A percentile compares a stretch with the other conserved stretches of the same genome.
phyloP scores from a whole-genome alignment of 2,888 invertebrate species.

The Nomada goodeniana region DNA sequence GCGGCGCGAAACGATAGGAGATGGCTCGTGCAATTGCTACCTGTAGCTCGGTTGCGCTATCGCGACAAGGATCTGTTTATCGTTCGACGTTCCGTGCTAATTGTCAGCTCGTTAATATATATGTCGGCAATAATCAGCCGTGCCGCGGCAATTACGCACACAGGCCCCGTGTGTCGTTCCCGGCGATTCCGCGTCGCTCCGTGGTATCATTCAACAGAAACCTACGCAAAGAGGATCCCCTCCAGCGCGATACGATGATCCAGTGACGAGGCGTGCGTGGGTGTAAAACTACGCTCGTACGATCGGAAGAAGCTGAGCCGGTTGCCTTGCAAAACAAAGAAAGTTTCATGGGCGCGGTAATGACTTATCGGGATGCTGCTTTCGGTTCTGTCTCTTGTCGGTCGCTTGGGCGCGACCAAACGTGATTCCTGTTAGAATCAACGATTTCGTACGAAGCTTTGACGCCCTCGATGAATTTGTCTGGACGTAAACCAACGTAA shows the following conservation, averaged over 20 bases:
- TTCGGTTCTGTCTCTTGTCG: slow-evolving; percentile 11
- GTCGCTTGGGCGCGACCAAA: not conserved
- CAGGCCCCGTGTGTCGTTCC: not conserved
- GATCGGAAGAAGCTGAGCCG: slow-evolving; percentile 35
- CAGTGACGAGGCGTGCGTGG: slow-evolving; percentile 46
- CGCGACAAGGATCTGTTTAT: not conserved
- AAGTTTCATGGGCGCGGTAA: slow-evolving; percentile 58
- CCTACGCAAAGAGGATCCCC: slow-evolving; percentile 40
- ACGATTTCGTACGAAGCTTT: slow-evolving; percentile 4
- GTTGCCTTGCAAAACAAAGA: slow-evolving; percentile 42
- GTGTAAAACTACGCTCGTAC: slow-evolving; percentile 48
- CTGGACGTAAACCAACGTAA: slow-evolving; percentile 19
- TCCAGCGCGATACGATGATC: slow-evolving; percentile 37
- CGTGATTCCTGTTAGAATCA: not conserved
- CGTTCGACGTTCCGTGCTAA: slow-evolving; percentile 7
- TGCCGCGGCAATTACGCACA: slow-evolving; percentile 26
- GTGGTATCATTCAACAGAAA: slow-evolving; percentile 41
- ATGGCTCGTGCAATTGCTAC: not conserved
- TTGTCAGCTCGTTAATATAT: slow-evolving; percentile 39
- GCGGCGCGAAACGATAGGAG: not conserved
- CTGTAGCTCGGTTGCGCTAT: not conserved
- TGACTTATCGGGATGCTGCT: slow-evolving; percentile 47
- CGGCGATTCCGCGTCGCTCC: slow-evolving; percentile 11
- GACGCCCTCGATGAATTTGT: slow-evolving; percentile 19
- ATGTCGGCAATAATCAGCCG: slow-evolving; percentile 17